phyloP scores from a whole-genome alignment of 2,797 vertebrate species.

The Astyanax mexicanus region DNA sequence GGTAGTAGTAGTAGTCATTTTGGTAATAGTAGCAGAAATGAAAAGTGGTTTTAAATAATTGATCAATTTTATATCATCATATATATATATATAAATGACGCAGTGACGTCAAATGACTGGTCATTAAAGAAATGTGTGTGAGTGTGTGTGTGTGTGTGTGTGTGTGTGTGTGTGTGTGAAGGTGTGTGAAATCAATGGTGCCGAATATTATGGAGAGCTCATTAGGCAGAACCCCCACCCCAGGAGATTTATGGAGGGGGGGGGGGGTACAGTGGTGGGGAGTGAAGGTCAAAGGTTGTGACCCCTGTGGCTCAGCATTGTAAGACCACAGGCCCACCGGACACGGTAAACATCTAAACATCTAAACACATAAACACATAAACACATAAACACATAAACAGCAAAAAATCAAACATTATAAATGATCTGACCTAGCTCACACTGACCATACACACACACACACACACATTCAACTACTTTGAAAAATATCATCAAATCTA shows the following conservation, averaged over 20 bases:
- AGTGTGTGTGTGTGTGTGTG: neutral
- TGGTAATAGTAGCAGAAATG: too few species aligned
- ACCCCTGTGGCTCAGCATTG: conserved; percentile 67
- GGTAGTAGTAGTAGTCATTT: too few species aligned
- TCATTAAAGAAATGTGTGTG: conserved; percentile 27
- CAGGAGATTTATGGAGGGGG: conserved; percentile 42
- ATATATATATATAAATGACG: neutral
- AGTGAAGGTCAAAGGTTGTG: conserved; percentile 70
- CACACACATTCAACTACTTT: too few species aligned
- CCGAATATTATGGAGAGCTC: conserved; percentile 49
- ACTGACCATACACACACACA: too few species aligned
- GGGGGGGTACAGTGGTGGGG: conserved; percentile 43
- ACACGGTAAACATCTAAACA: conserved; percentile 50
- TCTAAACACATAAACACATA: too few species aligned
- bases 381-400: too few species aligned
- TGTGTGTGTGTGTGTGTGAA: conserved; percentile 3
- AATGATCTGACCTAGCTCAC: too few species aligned
- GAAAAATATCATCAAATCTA: too few species aligned
- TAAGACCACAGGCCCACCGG: conserved; percentile 60
- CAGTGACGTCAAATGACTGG: neutral
- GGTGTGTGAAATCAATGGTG: conserved; percentile 28
- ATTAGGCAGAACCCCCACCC: conserved; percentile 35
- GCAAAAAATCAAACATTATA: too few species aligned
- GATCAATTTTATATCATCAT: too few species aligned
- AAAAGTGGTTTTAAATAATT: too few species aligned